Evolutionary conservation across 2,113 vertebrate species (phyloP).

Genomic region (Haplochromis burtoni): DNA sequence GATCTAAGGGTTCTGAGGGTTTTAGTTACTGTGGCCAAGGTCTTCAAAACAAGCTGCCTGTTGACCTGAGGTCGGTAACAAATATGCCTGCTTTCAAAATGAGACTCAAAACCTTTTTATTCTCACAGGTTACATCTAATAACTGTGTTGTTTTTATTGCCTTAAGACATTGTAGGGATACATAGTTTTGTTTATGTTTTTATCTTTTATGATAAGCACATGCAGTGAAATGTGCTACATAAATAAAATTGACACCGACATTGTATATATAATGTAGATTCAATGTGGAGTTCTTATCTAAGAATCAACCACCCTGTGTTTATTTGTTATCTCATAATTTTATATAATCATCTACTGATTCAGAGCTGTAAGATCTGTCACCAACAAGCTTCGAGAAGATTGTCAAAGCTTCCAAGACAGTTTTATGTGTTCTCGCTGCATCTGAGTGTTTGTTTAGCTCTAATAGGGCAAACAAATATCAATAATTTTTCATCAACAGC

Average conservation of each 20-base stretch:
- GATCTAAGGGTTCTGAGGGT: not conserved
- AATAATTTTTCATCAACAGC: constrained; percentile 15
- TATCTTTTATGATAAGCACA: not conserved
- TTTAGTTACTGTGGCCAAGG: not conserved
- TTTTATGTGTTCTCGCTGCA: not conserved
- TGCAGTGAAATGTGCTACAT: not conserved
- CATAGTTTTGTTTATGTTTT: not conserved
- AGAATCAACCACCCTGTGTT: not conserved
- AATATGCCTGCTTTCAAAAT: not conserved
- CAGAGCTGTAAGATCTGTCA: not conserved
- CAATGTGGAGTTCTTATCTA: not conserved
- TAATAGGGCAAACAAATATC: constrained; percentile 8
- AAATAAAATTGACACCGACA: not conserved
- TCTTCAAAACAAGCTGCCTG: not conserved
- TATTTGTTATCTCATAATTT: not conserved
- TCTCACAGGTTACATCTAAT: not conserved
- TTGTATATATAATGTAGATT: not conserved
- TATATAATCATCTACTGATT: not conserved
- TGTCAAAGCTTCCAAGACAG: not conserved
- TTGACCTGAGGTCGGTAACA: not conserved
- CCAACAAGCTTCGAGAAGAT: not conserved
- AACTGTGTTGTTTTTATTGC: not conserved
- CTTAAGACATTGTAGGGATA: not conserved
- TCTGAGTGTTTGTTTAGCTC: not conserved
- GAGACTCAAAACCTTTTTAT: not conserved